A percentile compares a stretch with the other conserved stretches of the same genome.
Conservation (phyloP, 2,113 vertebrate genomes). For the Lepus europaeus region DNA sequence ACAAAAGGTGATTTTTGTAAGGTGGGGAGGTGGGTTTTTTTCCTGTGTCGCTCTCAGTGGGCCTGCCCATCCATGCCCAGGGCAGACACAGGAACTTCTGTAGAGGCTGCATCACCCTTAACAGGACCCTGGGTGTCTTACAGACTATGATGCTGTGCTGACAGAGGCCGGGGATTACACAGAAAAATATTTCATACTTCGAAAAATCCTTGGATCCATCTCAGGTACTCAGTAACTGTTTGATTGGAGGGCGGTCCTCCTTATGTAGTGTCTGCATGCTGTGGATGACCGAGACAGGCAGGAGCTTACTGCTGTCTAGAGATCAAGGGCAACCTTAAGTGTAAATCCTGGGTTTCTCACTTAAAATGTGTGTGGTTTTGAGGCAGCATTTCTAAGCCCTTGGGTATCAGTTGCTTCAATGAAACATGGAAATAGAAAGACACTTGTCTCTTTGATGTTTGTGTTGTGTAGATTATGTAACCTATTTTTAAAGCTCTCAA, state of each 20-base stretch:
- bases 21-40: not conserved
- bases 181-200: conserved; percentile 93
- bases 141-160: conserved; percentile 95
- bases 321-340: not conserved
- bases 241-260: not conserved
- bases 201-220: conserved; percentile 89
- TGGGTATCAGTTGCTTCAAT: not conserved
- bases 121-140: conserved; percentile 72
- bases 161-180: conserved; percentile 96
- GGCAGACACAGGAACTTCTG: not conserved
- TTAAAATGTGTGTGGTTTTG: not conserved
- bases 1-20: not conserved
- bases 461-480: not conserved
- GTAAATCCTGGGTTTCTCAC: not conserved
- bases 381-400: not conserved
- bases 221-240: conserved; percentile 86
- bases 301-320: not conserved
- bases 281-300: too few species aligned
- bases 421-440: not conserved
- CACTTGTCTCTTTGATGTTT: not conserved
- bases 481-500: not conserved
- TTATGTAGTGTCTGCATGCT: not conserved
- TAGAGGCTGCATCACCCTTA: fast-evolving
- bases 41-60: not conserved
- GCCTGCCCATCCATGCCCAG: not conserved